These are phyloP conservation scores for Cygnus buccinator DNA, from an alignment of 2,113 vertebrate genomes.

Conservation along the genomic window DNA sequence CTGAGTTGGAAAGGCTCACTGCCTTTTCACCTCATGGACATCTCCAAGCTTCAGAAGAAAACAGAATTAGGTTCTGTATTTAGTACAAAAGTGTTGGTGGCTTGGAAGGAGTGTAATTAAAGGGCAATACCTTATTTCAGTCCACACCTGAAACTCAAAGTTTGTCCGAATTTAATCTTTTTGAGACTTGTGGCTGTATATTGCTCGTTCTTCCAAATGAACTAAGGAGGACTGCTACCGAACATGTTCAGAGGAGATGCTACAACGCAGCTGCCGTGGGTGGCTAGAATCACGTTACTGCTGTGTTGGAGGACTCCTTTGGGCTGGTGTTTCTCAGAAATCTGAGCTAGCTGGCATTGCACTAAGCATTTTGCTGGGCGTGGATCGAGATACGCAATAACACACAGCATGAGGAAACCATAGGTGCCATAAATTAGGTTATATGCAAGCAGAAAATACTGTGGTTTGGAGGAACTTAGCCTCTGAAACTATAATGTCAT, in stretches of 20 bases:
- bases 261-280: fast-evolving
- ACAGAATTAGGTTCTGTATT: not conserved
- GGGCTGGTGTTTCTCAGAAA: slow-evolving; percentile 11
- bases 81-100: not conserved
- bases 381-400: not conserved
- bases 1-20: not conserved
- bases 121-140: not conserved
- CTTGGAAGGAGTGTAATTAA: not conserved
- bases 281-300: not conserved
- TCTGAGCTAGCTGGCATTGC: not conserved
- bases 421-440: not conserved
- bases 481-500: not conserved
- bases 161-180: not conserved
- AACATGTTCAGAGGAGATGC: not conserved
- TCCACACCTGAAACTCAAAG: not conserved
- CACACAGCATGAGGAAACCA: not conserved
- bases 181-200: not conserved
- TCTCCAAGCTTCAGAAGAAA: not conserved
- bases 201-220: not conserved
- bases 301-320: not conserved
- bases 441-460: not conserved
- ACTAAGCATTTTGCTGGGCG: not conserved
- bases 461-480: not conserved
- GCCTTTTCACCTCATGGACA: not conserved
- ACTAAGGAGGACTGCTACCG: not conserved